Base-by-base conservation (phyloP, 2,888 invertebrate species). In the Pogonocherus hispidulus region DNA sequence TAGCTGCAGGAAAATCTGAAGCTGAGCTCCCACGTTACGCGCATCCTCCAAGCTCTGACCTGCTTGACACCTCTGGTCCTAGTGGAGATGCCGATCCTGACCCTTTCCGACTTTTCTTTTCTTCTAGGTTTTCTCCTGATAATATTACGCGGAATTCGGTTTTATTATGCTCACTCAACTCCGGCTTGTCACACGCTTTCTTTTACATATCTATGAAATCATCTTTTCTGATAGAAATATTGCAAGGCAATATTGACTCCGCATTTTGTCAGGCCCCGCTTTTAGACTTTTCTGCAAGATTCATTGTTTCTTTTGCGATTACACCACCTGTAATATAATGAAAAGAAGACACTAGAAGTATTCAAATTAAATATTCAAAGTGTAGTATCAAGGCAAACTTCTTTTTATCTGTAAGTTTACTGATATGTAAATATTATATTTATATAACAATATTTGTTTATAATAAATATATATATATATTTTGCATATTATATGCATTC, bases 1-100 rank as follows among this genome's bases (percentile, higher is more conserved):
- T 73, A 77, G 79, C 76, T 77, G 77, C 80, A 76, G 78, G 76
- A 79, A 78, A 80, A 78, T 80, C 80, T 79, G 80, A 77, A 73
- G 77, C 79, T 78, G 74, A 74, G 78, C 79, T 72, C 73, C 73
- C 59, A 35, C 18, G 47, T 27, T 76, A 62, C 65, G 78, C 82
- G 81, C 82, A 78, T 76, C 80, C 78, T 76, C 76, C 76, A 63
- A 73, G 77, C 76, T 77, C 74, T 75, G 80, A 82, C 80, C 81
- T 80, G 81, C 81, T 80, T 81, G 81, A 81, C 82, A 82, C 82
- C 82, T 82, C 77, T 77, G 75, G 78, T 79, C 73, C 76, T 74
- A 70, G 71, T 72, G 73, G 72, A 75, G 77, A 74, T 76, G 79
- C 74, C 74, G 74, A 52, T 63, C 54, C 44, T 75, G 76, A 76